A percentile compares a stretch with the other conserved stretches of the same genome.
Evolutionary conservation across 2,888 invertebrate genomes (phyloP).

Genomic region (Azorinus chamasolen): DNA sequence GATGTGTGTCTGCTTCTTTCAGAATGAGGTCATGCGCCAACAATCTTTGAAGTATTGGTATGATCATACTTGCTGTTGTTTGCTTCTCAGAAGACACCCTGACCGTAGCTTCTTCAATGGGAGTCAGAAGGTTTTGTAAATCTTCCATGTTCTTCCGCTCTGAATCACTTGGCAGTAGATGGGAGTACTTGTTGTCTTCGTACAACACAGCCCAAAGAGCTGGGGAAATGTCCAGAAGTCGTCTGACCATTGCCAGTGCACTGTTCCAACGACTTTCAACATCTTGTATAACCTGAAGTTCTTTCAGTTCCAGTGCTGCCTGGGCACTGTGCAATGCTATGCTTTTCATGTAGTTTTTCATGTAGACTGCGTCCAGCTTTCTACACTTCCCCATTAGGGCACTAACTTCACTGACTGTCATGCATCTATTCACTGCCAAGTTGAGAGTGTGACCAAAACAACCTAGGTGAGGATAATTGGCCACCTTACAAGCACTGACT

Average conservation of each 20-base stretch:
- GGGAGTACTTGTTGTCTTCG: conserved; percentile 9
- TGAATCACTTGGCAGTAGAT: conserved; percentile 4
- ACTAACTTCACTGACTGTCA: conserved; percentile 7
- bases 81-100: conserved; percentile 9
- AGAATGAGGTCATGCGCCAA: conserved; percentile 10
- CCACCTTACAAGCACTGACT: conserved; percentile 14
- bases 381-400: conserved; percentile 12
- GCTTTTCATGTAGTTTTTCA: conserved; percentile 13
- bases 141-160: conserved; percentile 11
- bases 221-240: conserved; percentile 18
- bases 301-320: conserved; percentile 3
- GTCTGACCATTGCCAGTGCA: conserved; percentile 5
- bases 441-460: conserved; percentile 16
- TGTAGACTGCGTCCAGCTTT: conserved; percentile 15
- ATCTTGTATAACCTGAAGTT: conserved; percentile 15
- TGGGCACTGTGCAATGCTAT: conserved; percentile 2
- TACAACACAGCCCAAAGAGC: conserved; percentile 14
- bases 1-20: neutral
- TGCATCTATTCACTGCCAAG: conserved; percentile 8
- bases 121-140: conserved; percentile 2
- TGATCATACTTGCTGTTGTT: conserved; percentile 13
- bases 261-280: conserved; percentile 15
- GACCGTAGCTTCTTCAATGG: conserved; percentile 11
- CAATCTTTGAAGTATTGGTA: conserved; percentile 4
- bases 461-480: conserved; percentile 12